Base-by-base conservation (phyloP, 92 coral and sea anemone species). In the Porites lobata region DNA sequence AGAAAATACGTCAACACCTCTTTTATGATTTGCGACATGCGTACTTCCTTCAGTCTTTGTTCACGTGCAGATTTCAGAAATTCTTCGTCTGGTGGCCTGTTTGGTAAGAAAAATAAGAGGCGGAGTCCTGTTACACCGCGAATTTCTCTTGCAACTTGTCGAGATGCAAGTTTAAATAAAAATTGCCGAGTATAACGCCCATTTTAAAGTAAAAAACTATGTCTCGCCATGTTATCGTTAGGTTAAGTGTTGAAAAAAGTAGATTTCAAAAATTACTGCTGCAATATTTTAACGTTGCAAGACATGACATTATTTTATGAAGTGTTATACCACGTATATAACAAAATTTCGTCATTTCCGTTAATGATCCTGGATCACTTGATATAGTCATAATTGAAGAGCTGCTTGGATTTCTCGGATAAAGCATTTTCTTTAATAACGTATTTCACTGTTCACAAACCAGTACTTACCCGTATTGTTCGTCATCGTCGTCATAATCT, bases 71-170 rank as follows among this genome's bases (percentile, higher is more conserved):
- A 85, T 73, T 95, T 78, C 64, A 96, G 75, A 53, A 82, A 59
- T 21, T 81, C 83, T 7, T 93, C 93, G 69, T 90, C 89, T 52
- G 99, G 99, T 7, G 99, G 99, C 18, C 99, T 96, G 86, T 8
- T 11, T n/a, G 43, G 1, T 50, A 18, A 74, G 50, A 4, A 8
- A 50, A 8, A 63, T 38, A 51, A 29, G 19, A 50, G 2, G 11
- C 10, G 1, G 9, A 62, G 8, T 26, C 5, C 2, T 47, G 3
- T 8, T 4, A 65, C 9, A 73, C 24, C 14, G 4, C 58, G 1
- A 54, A 54, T 54, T 9, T 29, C 32, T 29, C 32, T 29, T 29
- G 32, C 32, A 29, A 29, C 32, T 29, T 29, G 32, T 29, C 32
- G 32, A 29, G 32, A 29, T 29, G 32, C 32, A 2, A 29, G 32